These are phyloP conservation scores for Gila robusta DNA, from an alignment of 2,797 vertebrate species.

Conservation along the genomic window DNA sequence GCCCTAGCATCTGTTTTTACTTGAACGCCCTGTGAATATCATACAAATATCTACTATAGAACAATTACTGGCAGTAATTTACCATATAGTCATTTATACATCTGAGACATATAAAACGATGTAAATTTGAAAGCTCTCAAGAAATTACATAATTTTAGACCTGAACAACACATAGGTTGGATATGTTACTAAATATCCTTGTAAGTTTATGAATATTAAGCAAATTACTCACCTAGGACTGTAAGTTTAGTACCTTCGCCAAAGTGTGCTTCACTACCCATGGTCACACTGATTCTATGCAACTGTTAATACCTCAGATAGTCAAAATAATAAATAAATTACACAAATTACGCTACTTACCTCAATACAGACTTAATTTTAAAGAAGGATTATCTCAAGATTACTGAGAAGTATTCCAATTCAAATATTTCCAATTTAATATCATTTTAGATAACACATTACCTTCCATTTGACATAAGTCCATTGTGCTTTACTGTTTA, in stretches of 20 bases:
- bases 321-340: neutral
- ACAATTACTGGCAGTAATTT: neutral
- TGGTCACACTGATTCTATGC: conserved; percentile 62
- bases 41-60: neutral
- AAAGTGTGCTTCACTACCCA: conserved; percentile 60
- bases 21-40: neutral
- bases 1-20: neutral
- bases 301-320: conserved; percentile 57
- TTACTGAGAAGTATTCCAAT: neutral
- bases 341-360: neutral
- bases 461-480: neutral
- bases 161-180: neutral
- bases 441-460: neutral
- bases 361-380: neutral
- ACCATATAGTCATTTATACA: neutral
- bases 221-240: conserved; percentile 68
- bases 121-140: neutral
- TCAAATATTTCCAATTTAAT: neutral
- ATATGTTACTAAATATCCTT: neutral
- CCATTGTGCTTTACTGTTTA: neutral
- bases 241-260: conserved; percentile 73
- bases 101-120: neutral
- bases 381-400: neutral
- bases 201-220: neutral
- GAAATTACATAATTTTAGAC: neutral